Base-by-base conservation (phyloP, 2,888 invertebrate genomes). In the Eudemis profundana region DNA sequence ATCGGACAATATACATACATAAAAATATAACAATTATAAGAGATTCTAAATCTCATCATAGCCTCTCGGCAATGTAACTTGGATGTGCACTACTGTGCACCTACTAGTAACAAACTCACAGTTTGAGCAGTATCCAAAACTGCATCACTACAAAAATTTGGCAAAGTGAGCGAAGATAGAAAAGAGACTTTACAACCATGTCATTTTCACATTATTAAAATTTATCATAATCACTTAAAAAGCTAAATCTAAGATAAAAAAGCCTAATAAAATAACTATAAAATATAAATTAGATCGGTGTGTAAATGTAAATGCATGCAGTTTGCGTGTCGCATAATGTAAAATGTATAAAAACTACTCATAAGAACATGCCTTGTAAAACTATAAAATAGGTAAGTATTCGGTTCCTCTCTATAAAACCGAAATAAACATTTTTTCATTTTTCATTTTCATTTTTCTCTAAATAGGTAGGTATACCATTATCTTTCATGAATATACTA, bases 111-210 rank as follows among this genome's bases (percentile, higher is more conserved):
- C 27, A 56, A 56, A 42, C 56, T 44, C 56, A 4, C 19, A 19
- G 29, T 44, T 56, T 56, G 56, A 56, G 56, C 56, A 19, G 42
- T 10, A 44, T 56, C 42, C 19, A 42, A 27, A 27, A 29, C 42
- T 59, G 38, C 46, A 15, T 49, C 15, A 38, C 46, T 68, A 68
- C 60, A 49, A 72, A 73, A 73, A 74, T 74, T 75, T 75, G 74
- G 75, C 74, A 67, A 68, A 69, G 68, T 74, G 74, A 74, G 74
- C 71, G 29, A 21, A 59, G 29, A 59, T 23, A 10, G 17, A 17
- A 65, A 63, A 10, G 49, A 29, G 40, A 50, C 15, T 57, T 36
- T 44, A 40, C 57, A 57, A 36, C 10, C 21, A 29, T 15, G 23
- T 38, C 23, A 12, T 33, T 19, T 1, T 54, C 14, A 5, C 27